Evolutionary conservation across 2,113 vertebrate genomes (phyloP).

Genomic region (Micronycteris hirsuta): DNA sequence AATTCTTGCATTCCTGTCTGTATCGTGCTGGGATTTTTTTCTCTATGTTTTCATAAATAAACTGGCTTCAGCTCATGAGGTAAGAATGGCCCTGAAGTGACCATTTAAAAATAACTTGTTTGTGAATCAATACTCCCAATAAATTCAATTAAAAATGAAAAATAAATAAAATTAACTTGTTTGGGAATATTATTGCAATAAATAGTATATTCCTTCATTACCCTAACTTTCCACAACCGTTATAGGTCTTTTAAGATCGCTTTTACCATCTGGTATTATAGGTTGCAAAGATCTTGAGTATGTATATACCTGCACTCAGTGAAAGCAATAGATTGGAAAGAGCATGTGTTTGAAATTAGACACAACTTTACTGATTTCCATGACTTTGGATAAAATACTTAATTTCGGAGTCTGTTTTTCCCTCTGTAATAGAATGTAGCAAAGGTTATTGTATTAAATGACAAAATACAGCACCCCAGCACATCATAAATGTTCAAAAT

Average conservation of each 20-base stretch:
- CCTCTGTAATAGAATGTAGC: neutral
- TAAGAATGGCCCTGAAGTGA: neutral
- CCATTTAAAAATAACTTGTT: conserved; percentile 19
- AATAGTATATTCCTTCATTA: neutral
- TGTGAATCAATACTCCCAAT: neutral
- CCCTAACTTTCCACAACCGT: neutral
- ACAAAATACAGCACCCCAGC: neutral
- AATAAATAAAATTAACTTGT: conserved; percentile 13
- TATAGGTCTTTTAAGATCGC: neutral
- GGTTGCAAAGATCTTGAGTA: neutral
- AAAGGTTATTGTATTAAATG: neutral
- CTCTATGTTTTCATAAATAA: conserved; percentile 10
- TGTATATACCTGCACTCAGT: neutral
- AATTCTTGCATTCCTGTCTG: neutral
- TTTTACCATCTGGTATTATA: neutral
- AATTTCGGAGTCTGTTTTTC: neutral
- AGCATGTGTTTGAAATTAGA: conserved; percentile 5
- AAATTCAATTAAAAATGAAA: no score
- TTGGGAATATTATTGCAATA: neutral
- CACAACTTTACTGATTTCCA: conserved; percentile 25
- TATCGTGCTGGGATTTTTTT: neutral
- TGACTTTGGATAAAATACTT: conserved; percentile 1
- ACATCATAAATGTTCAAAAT: neutral
- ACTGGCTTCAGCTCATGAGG: neutral
- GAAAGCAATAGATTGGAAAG: neutral